phyloP scores from a whole-genome alignment of 1,140 invertebrate genomes.

The Aradophagus sp. region DNA sequence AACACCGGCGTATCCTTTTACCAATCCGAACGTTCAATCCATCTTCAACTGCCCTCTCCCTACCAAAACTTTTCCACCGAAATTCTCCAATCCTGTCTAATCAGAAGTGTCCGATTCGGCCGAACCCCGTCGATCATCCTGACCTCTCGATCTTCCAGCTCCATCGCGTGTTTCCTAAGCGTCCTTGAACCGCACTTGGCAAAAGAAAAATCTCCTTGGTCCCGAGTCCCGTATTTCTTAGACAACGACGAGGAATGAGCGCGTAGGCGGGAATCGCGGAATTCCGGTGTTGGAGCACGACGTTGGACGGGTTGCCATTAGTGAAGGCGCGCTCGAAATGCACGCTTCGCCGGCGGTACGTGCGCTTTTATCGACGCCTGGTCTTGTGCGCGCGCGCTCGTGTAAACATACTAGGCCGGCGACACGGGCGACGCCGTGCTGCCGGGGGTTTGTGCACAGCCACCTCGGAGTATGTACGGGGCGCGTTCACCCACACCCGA shows the following conservation, averaged over 20 bases:
- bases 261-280: neutral
- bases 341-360: constrained; percentile 57
- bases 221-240: constrained; percentile 1
- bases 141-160: too few species aligned
- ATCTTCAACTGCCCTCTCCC: too few species aligned
- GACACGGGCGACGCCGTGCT: neutral
- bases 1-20: too few species aligned
- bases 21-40: too few species aligned
- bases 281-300: constrained; percentile 2
- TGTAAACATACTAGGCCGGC: constrained; percentile 17
- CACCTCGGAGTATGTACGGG: constrained; percentile 26
- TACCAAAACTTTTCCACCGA: too few species aligned
- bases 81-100: too few species aligned
- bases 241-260: too few species aligned
- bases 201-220: neutral
- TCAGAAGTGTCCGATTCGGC: too few species aligned
- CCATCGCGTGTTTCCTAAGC: too few species aligned
- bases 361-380: constrained; percentile 68
- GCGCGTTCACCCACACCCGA: constrained; percentile 48
- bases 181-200: too few species aligned
- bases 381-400: constrained; percentile 60
- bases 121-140: too few species aligned
- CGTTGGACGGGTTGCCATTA: constrained; percentile 59
- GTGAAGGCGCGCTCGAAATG: constrained; percentile 68
- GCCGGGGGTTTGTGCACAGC: constrained; percentile 15